These are phyloP conservation scores for Lutraria lutraria DNA, from an alignment of 2,888 invertebrate species.

Conservation along the genomic window DNA sequence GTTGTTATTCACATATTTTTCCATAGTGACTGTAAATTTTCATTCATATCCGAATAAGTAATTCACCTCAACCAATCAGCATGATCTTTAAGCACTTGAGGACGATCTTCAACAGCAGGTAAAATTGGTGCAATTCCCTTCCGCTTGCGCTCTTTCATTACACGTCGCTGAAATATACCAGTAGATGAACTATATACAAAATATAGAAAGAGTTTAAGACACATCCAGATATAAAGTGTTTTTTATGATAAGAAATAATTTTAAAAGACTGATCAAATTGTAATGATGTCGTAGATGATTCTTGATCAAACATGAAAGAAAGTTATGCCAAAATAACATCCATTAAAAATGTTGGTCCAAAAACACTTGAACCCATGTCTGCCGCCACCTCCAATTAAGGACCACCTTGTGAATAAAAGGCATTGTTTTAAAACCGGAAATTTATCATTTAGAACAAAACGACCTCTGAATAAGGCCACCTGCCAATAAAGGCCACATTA, in stretches of 20 bases:
- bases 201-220: too few relatives aligned
- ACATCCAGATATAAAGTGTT: too few relatives aligned
- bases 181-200: background rate
- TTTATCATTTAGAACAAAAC: too few relatives aligned
- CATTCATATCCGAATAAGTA: background rate
- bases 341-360: too few relatives aligned
- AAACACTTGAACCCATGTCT: too few relatives aligned
- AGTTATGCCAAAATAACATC: too few relatives aligned
- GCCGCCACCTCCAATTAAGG: too few relatives aligned
- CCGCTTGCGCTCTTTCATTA: slow-evolving; percentile 88
- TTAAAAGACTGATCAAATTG: background rate
- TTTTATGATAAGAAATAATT: too few relatives aligned
- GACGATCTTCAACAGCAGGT: slow-evolving; percentile 91
- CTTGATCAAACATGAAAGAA: background rate
- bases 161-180: slow-evolving; percentile 40
- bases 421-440: too few relatives aligned
- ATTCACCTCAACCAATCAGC: slow-evolving; percentile 46
- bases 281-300: background rate
- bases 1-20: background rate
- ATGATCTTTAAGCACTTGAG: slow-evolving; percentile 85
- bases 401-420: too few relatives aligned
- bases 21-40: background rate
- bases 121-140: slow-evolving; percentile 90
- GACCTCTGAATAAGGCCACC: too few relatives aligned
- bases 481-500: too few relatives aligned